Evolutionary conservation across 2,888 invertebrate genomes (phyloP), one percentile per base, ranked within the genome.

Genomic region (Caenorhabditis sp.): DNA sequence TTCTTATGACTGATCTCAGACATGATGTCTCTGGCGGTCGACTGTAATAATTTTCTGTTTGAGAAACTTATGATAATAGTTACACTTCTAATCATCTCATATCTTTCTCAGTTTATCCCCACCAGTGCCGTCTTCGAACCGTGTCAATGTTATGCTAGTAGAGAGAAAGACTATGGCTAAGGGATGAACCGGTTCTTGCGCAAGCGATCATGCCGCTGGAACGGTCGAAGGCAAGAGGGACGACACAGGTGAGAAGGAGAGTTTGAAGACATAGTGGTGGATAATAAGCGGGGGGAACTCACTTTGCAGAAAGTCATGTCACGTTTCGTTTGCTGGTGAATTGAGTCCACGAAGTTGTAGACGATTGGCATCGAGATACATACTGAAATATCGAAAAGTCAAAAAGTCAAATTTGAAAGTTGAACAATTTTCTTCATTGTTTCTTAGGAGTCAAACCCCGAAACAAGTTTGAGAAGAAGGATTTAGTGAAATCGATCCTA

Each of bases 221-320:
- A 73, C 70, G 59, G 59, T 44, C 12, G 38, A 38, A 38, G 12
- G 38, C 2, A n/a, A 35, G 31, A 35, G 8, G 8, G 72, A 54
- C 28, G 64, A 72, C 44, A 44, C 51, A 70, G 77, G 70, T 49
- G 59, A 38, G 66, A 54, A 66, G 16, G 6, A 31, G n/a, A 31
- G 19, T 16, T 41, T 22, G n/a, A 59, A 49, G 51, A 35, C 6
- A 38, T 38, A 12, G 12, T 38, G 38, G 12, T 44, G 58, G 26
- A 76, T 26, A 38, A 38, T 38, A 38, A 38, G 38, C 38, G 38
- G 6, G 26, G 26, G 26, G 14, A 22, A 58, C 82, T 76, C 59
- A 92, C 92, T 87, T 92, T 92, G 87, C 92, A 92, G 81, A 90
- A 91, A 59, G 86, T 76, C 70, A 92, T 86, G 72, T 92, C 92